Percentiles rank a stretch among this genome's conserved stretches.
Evolutionary conservation across 2,797 vertebrate genomes (phyloP).

Genomic region (Taenioides sp.): DNA sequence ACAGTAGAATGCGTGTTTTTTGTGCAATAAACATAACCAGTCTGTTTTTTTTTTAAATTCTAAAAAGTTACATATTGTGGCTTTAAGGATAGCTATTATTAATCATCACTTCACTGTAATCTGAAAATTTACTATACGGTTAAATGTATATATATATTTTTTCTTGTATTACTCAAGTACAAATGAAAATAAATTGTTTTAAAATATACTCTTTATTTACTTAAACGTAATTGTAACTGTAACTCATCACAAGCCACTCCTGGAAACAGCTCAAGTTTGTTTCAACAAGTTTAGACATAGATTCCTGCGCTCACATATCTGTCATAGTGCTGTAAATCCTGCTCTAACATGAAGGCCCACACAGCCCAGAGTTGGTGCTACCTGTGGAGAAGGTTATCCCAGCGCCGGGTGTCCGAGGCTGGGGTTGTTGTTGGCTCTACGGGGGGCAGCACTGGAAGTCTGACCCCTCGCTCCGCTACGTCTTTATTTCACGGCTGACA

Average conservation of each 20-base stretch:
- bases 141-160: no score
- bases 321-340: slow-evolving; percentile 47
- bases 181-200: no score
- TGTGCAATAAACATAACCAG: no score
- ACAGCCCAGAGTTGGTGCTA: slow-evolving; percentile 60
- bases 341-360: slow-evolving; percentile 46
- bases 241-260: neutral
- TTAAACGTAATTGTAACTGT: no score
- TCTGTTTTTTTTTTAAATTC: no score
- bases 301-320: slow-evolving; percentile 16
- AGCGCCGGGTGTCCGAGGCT: slow-evolving; percentile 29
- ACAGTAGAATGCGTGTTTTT: no score
- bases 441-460: slow-evolving; percentile 41
- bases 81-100: no score
- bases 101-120: no score
- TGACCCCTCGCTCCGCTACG: slow-evolving; percentile 87
- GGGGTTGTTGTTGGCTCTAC: slow-evolving; percentile 39
- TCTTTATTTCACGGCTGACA: slow-evolving; percentile 96
- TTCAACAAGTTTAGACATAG: neutral
- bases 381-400: slow-evolving; percentile 56
- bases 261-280: slow-evolving; percentile 5
- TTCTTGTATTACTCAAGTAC: no score
- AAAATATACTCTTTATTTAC: no score
- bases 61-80: no score
- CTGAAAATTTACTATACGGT: no score